These are phyloP conservation scores for Megalonaias nervosa DNA, from an alignment of 1,140 invertebrate genomes.

Conservation along the genomic window DNA sequence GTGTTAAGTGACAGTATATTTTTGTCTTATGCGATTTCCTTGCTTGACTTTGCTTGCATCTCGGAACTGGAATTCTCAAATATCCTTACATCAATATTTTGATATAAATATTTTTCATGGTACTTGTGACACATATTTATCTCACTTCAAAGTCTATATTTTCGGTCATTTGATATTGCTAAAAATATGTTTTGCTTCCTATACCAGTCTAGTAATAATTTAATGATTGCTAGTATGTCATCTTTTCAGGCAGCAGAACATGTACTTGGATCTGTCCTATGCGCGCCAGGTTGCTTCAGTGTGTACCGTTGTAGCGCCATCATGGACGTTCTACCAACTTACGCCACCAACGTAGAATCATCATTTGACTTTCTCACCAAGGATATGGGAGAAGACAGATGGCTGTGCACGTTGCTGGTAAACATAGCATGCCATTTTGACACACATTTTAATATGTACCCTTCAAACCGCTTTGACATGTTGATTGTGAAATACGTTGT, in stretches of 20 bases:
- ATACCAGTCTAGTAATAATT: not conserved
- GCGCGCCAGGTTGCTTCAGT: conserved; percentile 94
- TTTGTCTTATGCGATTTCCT: too few relatives aligned
- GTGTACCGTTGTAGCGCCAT: conserved; percentile 91
- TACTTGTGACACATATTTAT: not conserved
- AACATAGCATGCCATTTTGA: not conserved
- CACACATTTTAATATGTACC: not conserved
- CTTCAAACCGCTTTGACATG: not conserved
- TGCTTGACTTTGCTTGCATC: too few relatives aligned
- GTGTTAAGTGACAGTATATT: too few relatives aligned
- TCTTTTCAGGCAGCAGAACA: conserved; percentile 62
- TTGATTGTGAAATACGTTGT: not conserved
- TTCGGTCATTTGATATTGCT: not conserved
- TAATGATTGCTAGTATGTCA: not conserved
- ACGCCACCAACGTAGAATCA: conserved; percentile 93
- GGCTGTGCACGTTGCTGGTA: conserved; percentile 65
- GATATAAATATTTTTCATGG: not conserved
- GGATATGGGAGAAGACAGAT: conserved; percentile 84
- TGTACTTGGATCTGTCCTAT: conserved; percentile 65
- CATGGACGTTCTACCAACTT: conserved; percentile 98
- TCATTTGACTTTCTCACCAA: conserved; percentile 98
- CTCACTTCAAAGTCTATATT: not conserved
- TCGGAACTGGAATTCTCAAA: too few relatives aligned
- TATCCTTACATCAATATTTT: not conserved
- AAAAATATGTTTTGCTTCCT: not conserved